Evolutionary conservation across 2,113 vertebrate genomes (phyloP).

Genomic region (Capricornis sumatraensis): DNA sequence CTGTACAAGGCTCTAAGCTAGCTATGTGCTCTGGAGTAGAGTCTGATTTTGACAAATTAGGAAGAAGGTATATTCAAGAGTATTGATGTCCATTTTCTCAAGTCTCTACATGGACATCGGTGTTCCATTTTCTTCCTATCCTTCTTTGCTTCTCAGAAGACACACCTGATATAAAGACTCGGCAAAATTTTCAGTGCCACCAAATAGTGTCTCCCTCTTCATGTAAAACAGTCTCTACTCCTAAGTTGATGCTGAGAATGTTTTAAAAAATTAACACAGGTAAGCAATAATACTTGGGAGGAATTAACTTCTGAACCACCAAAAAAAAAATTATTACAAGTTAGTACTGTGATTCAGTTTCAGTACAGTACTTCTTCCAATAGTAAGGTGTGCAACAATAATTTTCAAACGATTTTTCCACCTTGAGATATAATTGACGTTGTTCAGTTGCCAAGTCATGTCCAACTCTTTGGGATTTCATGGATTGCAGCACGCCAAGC

Average conservation of each 20-base stretch:
- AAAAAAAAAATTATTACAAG: neutral
- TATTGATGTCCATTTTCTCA: neutral
- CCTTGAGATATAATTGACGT: neutral
- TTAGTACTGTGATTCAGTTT: neutral
- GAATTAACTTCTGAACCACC: slow-evolving; percentile 17
- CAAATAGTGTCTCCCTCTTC: neutral
- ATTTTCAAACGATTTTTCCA: neutral
- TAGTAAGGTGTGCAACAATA: neutral
- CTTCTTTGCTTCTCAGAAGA: neutral
- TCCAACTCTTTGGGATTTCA: neutral
- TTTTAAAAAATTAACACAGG: neutral
- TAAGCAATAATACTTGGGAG: neutral
- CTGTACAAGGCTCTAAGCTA: neutral
- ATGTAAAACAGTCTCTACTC: neutral
- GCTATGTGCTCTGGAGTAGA: neutral
- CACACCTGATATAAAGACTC: neutral
- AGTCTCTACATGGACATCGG: neutral
- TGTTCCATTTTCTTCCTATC: neutral
- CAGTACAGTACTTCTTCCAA: neutral
- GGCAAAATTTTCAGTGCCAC: neutral
- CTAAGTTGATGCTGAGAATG: neutral
- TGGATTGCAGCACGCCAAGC: neutral
- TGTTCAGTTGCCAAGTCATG: neutral
- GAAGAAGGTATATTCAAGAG: neutral
- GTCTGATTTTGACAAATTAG: neutral